Conservation (phyloP, 2,888 invertebrate species). For the Rhingia rostrata region DNA sequence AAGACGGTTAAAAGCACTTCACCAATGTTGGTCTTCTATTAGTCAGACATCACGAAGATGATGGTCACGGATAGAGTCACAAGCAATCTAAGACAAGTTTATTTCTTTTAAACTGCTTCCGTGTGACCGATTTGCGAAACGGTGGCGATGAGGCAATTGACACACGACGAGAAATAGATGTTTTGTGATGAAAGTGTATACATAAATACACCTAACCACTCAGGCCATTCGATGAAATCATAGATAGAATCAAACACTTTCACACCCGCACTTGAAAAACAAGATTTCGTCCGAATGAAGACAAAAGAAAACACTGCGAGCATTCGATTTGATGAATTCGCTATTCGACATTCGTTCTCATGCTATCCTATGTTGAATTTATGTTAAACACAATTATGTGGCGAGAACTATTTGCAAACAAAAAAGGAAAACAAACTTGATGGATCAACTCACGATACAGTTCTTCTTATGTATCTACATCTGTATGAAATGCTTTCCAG, state of each 20-base stretch:
- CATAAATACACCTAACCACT: not conserved
- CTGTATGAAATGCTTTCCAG: not conserved
- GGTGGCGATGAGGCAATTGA: slow-evolving; percentile 14
- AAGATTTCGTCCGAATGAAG: not conserved
- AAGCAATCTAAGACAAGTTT: not conserved
- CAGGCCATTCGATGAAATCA: slow-evolving; percentile 7
- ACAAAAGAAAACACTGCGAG: slow-evolving; percentile 5
- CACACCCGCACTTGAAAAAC: slow-evolving; percentile 27
- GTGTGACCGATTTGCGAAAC: slow-evolving; percentile 18
- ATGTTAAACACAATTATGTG: slow-evolving; percentile 1
- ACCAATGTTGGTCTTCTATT: not conserved
- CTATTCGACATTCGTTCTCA: slow-evolving; percentile 3
- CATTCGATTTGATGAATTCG: not conserved
- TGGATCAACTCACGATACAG: not conserved
- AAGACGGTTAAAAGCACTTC: slow-evolving; percentile 8
- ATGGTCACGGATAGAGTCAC: not conserved
- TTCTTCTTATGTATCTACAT: not conserved
- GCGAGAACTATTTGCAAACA: slow-evolving; percentile 34
- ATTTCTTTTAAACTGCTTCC: not conserved
- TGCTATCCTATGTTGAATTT: slow-evolving; percentile 8
- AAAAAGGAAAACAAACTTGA: slow-evolving; percentile 41
- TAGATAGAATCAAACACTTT: slow-evolving; percentile 27
- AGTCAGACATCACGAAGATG: slow-evolving; percentile 6
- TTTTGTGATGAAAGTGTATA: slow-evolving; percentile 13
- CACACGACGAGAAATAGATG: slow-evolving; percentile 13